Evolutionary conservation across 1,140 invertebrate genomes (phyloP), one percentile per base, ranked within the genome.

Genomic region (Dryas iulia): DNA sequence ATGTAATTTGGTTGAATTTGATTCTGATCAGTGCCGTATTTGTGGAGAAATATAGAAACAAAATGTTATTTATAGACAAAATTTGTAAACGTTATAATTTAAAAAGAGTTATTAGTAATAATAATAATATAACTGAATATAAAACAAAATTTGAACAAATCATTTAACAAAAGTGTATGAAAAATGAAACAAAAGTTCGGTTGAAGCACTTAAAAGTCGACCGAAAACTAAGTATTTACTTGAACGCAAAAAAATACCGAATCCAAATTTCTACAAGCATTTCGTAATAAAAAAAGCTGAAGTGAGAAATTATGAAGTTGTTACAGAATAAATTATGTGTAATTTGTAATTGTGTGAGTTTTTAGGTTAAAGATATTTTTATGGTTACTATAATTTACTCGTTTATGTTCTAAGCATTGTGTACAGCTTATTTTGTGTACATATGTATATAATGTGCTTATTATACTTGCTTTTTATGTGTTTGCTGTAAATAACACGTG

Each of bases 191-290:
- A 52, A 23, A 53, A 30, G 10, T 62, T 53, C 1, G 14, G 14
- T 62, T 62, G 6, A 54, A 62, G 39, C 26, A 31, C 11, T 53
- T 62, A 21, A 31, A 62, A 47, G 1, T 47, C 14, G 8, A 25
- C 12, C 10, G 14, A 60, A 39, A 59, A 35, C 33, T 47, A 60
- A 47, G 12, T 39, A 23, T 23, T 60, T 47, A 60, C 59, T 60
- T 10, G n/a, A 18, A 47, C 18, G 39, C 14, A 47, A 47, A 47
- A 47, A 47, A 47, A 28, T 47, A 47, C 39, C 39, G 39, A 10
- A 39, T 39, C n/a, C 33, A 39, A 39, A 47, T 18, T 47, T 66
- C 56, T 66, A 67, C 47, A 67, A 67, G 65, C 65, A 11, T 58
- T 26, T 53, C 25, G 57, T 66, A 54, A 66, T 59, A 39, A 59